Base-by-base conservation (phyloP, 2,113 vertebrate species). In the Rhynchomys soricoides region DNA sequence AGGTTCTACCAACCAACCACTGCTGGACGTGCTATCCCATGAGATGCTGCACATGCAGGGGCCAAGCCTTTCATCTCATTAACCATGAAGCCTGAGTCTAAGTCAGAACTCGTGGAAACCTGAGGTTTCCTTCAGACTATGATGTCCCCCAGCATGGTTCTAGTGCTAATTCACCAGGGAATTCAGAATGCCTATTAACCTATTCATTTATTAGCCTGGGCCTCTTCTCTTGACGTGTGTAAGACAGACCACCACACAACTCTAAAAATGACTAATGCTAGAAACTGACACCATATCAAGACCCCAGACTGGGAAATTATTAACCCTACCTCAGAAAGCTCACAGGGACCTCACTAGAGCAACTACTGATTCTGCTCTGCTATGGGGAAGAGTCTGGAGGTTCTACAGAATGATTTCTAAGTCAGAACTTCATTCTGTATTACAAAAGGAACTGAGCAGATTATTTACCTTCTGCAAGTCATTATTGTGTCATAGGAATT, bases 161-260 rank as follows among this genome's bases (percentile, higher is more conserved):
- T n/a, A 62, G 37, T 86, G 52, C 24, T 85, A 89, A 74, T 86
- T 89, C 68, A 91, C 75, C 52, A 93, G 48, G 43, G 88, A 88
- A 95, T 45, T 78, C 24, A 13, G 87, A 82, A 64, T 50, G 81
- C 52, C 50, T 93, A 85, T 82, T 89, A 90, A 92, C 87, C 70
- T 12, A 86, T 12, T 74, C 82, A 34, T 68, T 16, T 37, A 7
- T 37, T 34, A 68, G 13, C 13, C 93, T 88, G 88, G 29, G 70
- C 21, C 59, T 66, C 43, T 93, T 95, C 96, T 93, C 90, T 82
- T 90, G 45, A 90, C 81, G 55, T 79, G 40, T 94, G 40, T 93
- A 90, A 97, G 96, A 94, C 10, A 79, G 48, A 37, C 68, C 10
- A 40, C 2, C 6, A 64, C n/a, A 64, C 11, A 93, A 77, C 66